These are phyloP conservation scores for Hermaeophaga mercurialis DNA, from an alignment of 2,888 invertebrate genomes.

Conservation along the genomic window DNA sequence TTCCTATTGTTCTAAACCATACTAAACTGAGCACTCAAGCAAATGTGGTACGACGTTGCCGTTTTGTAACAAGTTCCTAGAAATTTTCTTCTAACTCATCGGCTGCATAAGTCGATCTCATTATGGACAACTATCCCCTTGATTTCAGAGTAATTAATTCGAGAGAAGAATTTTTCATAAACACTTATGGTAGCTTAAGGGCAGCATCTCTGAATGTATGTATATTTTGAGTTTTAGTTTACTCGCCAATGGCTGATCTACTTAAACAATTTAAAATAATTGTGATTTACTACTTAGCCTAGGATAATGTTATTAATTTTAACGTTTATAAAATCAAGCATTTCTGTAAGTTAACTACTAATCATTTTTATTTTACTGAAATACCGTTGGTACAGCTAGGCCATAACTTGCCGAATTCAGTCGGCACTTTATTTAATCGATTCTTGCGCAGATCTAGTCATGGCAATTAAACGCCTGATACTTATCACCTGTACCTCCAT, in stretches of 20 bases:
- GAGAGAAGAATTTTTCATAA: too few relatives aligned
- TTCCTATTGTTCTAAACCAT: too few relatives aligned
- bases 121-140: too few relatives aligned
- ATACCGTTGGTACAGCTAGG: slow-evolving; percentile 44
- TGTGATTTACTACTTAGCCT: slow-evolving; percentile 10
- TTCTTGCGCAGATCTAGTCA: slow-evolving; percentile 53
- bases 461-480: slow-evolving; percentile 32
- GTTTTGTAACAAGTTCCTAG: too few relatives aligned
- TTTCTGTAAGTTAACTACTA: slow-evolving; percentile 36
- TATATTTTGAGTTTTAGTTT: not conserved
- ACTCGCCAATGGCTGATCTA: slow-evolving; percentile 19
- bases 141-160: too few relatives aligned
- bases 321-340: slow-evolving; percentile 23
- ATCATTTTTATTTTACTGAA: slow-evolving; percentile 35
- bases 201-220: not conserved
- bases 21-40: too few relatives aligned
- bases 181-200: not conserved
- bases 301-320: too few relatives aligned
- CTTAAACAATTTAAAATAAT: slow-evolving; percentile 11
- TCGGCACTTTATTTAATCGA: slow-evolving; percentile 32
- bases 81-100: too few relatives aligned
- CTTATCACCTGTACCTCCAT: slow-evolving; percentile 12
- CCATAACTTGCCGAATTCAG: slow-evolving; percentile 47
- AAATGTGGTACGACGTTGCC: too few relatives aligned
- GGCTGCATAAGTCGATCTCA: too few relatives aligned